phyloP scores from a whole-genome alignment of 2,888 invertebrate genomes.

The Diarsia dahlii region DNA sequence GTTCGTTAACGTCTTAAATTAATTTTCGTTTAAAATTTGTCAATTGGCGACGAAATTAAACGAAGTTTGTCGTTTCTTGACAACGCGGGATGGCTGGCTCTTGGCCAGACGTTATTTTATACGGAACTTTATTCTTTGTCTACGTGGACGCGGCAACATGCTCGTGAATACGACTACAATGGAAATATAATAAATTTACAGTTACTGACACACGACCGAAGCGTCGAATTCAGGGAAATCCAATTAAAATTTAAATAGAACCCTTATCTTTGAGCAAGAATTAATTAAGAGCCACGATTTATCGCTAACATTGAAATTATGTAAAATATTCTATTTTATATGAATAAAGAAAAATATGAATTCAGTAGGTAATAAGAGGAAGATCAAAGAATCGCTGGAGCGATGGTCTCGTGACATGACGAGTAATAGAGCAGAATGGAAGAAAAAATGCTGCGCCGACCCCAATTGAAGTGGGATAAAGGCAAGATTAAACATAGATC shows the following conservation, averaged over 20 bases:
- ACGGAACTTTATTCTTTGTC: conserved; percentile 65
- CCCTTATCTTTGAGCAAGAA: conserved; percentile 68
- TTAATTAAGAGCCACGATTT: conserved; percentile 69
- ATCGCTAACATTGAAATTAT: conserved; percentile 57
- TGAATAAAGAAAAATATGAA: conserved; percentile 2
- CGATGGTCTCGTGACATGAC: too few species aligned
- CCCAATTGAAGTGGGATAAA: too few species aligned
- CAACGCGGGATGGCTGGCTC: conserved; percentile 79
- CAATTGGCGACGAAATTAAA: conserved; percentile 82
- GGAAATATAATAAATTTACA: conserved; percentile 67
- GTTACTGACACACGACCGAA: conserved; percentile 62
- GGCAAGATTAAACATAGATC: too few species aligned
- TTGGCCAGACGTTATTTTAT: conserved; percentile 75
- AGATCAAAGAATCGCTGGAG: too few species aligned
- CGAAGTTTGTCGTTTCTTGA: conserved; percentile 81
- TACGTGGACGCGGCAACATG: conserved; percentile 50
- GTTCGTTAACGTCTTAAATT: conserved; percentile 83
- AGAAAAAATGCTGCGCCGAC: too few species aligned
- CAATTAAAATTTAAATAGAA: conserved; percentile 70
- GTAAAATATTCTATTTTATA: conserved; percentile 18
- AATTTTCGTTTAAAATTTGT: conserved; percentile 84
- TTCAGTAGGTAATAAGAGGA: not conserved
- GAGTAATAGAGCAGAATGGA: too few species aligned
- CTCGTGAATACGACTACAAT: conserved; percentile 43
- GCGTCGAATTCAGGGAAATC: conserved; percentile 66